These are phyloP conservation scores for Cephalopterus ornatus DNA, from an alignment of 2,113 vertebrate genomes.

Conservation along the genomic window DNA sequence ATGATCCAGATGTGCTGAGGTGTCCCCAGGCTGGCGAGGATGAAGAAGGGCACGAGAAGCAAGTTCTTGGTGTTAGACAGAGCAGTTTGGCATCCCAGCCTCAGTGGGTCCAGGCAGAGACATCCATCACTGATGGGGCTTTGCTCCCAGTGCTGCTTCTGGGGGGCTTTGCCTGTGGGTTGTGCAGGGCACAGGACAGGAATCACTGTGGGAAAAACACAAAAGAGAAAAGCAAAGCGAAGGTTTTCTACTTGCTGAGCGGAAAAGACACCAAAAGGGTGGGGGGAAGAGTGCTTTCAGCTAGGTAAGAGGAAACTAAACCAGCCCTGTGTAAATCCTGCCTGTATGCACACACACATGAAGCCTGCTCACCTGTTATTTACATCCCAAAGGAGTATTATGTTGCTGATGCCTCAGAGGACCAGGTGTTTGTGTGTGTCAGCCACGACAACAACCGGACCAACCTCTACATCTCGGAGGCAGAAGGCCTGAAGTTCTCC, in stretches of 20 bases:
- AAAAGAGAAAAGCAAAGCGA: neutral
- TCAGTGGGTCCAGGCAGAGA: neutral
- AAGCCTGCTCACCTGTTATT: neutral
- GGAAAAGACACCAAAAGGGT: neutral
- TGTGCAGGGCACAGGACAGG: rapidly evolving
- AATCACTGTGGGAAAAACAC: neutral
- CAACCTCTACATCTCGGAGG: slow-evolving; percentile 95
- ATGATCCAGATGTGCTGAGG: rapidly evolving
- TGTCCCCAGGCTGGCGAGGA: neutral
- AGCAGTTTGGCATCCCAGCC: neutral
- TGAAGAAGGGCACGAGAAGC: rapidly evolving
- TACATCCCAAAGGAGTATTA: slow-evolving; percentile 86
- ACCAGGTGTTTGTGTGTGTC: slow-evolving; percentile 97
- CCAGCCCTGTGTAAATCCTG: neutral
- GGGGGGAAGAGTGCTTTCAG: neutral
- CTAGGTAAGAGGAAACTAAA: neutral
- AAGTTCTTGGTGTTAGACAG: neutral
- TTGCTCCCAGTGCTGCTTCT: neutral
- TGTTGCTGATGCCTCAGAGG: slow-evolving; percentile 92
- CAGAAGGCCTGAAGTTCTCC: slow-evolving; percentile 91
- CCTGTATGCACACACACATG: rapidly evolving
- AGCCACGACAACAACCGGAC: slow-evolving; percentile 91
- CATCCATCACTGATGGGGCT: rapidly evolving
- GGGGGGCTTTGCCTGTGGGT: neutral
- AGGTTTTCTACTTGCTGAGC: neutral